phyloP scores from a whole-genome alignment of 2,113 vertebrate genomes.

The Austrofundulus limnaeus region DNA sequence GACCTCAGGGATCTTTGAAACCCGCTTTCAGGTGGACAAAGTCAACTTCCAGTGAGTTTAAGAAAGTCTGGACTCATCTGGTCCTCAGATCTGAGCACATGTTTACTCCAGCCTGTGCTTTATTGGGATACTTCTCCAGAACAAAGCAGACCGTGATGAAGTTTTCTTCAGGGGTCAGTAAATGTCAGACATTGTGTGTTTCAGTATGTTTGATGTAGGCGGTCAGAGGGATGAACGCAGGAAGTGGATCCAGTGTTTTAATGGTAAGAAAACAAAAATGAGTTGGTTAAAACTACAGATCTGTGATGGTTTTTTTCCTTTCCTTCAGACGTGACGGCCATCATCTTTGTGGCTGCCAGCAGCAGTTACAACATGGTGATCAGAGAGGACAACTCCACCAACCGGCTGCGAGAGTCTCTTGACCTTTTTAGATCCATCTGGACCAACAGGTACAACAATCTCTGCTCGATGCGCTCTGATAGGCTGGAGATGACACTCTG shows the following conservation, averaged over 20 bases:
- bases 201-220: slow-evolving; percentile 98
- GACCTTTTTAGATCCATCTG: slow-evolving; percentile 98
- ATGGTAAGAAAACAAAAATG: slow-evolving; percentile 79
- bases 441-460: slow-evolving; percentile 88
- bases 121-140: no score
- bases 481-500: not conserved
- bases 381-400: slow-evolving; percentile 97
- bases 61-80: not conserved
- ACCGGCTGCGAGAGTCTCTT: slow-evolving; percentile 91
- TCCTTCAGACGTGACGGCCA: slow-evolving; percentile 91
- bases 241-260: slow-evolving; percentile 99
- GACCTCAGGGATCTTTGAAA: slow-evolving; percentile 73
- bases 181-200: slow-evolving; percentile 5
- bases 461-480: slow-evolving; percentile 1
- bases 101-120: not conserved
- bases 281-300: not conserved
- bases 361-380: slow-evolving; percentile 99
- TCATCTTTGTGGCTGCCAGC: slow-evolving; percentile 97
- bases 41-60: slow-evolving; percentile 74
- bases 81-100: not conserved
- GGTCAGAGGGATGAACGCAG: slow-evolving; percentile 96
- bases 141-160: no score
- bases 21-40: slow-evolving; percentile 72
- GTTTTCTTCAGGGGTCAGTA: not conserved
- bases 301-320: not conserved